Evolutionary conservation across 2,113 vertebrate genomes (phyloP).

Genomic region (Daphoenositta chrysoptera): DNA sequence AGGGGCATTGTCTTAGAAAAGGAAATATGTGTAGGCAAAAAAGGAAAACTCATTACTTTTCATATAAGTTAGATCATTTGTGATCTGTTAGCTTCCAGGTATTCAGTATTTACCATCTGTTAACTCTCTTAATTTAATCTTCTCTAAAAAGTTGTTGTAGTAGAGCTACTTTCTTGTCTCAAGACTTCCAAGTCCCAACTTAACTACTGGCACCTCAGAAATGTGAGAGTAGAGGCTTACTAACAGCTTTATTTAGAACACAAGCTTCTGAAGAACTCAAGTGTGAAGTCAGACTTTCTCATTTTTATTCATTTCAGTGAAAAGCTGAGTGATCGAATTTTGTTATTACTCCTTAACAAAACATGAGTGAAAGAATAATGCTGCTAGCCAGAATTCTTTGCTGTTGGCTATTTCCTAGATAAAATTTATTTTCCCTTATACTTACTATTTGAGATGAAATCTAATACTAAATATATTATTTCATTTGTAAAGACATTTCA

Average conservation of each 20-base stretch:
- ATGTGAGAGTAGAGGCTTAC: not conserved
- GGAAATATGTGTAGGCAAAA: not conserved
- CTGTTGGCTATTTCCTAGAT: not conserved
- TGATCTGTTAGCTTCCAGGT: not conserved
- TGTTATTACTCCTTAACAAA: not conserved
- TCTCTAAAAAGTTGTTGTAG: not conserved
- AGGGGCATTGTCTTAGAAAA: not conserved
- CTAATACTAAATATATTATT: not conserved
- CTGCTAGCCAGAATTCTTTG: not conserved
- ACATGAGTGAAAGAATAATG: not conserved
- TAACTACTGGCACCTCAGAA: not conserved
- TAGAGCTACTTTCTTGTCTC: not conserved
- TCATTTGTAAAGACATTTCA: not conserved
- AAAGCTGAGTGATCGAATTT: not conserved
- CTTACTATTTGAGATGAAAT: not conserved
- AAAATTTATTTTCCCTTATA: not conserved
- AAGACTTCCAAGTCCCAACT: not conserved
- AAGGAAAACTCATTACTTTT: not conserved
- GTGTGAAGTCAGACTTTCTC: not conserved
- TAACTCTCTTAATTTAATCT: not conserved
- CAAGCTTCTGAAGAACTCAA: not conserved
- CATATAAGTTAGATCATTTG: rapidly evolving
- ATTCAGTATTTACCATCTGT: not conserved
- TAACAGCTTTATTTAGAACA: not conserved
- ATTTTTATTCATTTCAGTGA: not conserved